These are phyloP conservation scores for Fistularia commersonii DNA, from an alignment of 2,797 vertebrate genomes.

Conservation along the genomic window DNA sequence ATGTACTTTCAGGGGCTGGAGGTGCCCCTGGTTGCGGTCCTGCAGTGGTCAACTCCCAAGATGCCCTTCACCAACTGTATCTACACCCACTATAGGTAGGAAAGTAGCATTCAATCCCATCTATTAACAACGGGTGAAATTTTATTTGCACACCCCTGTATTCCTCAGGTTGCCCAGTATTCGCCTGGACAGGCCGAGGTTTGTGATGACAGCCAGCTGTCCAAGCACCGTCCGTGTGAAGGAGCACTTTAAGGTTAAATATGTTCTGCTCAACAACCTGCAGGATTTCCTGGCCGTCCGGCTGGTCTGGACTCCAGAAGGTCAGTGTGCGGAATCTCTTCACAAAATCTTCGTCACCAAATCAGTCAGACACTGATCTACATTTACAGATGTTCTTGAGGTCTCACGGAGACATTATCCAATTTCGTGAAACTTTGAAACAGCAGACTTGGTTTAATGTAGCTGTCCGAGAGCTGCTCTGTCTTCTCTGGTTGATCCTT, in stretches of 20 bases:
- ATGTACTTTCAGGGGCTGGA: slow-evolving; percentile 80
- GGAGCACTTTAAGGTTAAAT: slow-evolving; percentile 86
- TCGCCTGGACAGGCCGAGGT: slow-evolving; percentile 84
- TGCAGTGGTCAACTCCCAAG: slow-evolving; percentile 92
- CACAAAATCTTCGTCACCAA: too few species aligned
- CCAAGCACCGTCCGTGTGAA: slow-evolving; percentile 80
- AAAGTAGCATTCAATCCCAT: not conserved
- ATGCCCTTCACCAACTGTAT: slow-evolving; percentile 91
- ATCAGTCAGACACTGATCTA: too few species aligned
- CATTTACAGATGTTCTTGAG: too few species aligned
- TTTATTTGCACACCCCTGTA: not conserved
- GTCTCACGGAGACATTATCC: not conserved
- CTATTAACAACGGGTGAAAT: too few species aligned
- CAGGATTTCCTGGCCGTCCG: slow-evolving; percentile 92
- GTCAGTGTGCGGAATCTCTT: slow-evolving; percentile 39
- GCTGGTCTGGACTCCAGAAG: slow-evolving; percentile 90
- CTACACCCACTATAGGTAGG: slow-evolving; percentile 87
- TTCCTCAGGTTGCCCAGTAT: slow-evolving; percentile 80
- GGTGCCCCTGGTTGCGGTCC: slow-evolving; percentile 87
- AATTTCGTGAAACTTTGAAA: too few species aligned
- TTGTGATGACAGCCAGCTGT: slow-evolving; percentile 89
- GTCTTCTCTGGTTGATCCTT: not conserved
- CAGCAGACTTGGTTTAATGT: too few species aligned
- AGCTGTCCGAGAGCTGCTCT: not conserved
- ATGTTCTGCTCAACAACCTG: slow-evolving; percentile 90